Base-by-base conservation (phyloP, 2,888 invertebrate genomes). In the Nephrotoma flavescens region DNA sequence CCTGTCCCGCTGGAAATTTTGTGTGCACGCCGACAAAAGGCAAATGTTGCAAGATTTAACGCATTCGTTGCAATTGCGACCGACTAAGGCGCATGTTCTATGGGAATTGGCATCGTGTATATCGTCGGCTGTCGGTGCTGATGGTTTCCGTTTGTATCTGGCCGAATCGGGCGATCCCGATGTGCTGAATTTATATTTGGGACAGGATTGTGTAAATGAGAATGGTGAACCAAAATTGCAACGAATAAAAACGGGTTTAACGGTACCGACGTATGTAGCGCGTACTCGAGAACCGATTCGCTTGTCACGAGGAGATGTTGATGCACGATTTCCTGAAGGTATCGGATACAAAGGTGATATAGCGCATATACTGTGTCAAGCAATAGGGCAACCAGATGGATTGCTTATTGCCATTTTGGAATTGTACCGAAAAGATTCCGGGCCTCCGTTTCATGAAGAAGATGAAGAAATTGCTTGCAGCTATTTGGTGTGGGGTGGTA, bases 401-500 rank as follows among this genome's bases (percentile, higher is more conserved):
- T 93, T 93, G 89, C 91, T 95, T 45, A 92, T 93, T 86, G 96
- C 95, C 71, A 94, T 96, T 0, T 91, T 96, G 83, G 95, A 96
- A 90, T 91, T 96, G 89, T 95, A 94, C 92, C 91, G 95, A n/a
- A 90, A 91, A 83, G 92, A 91, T 86, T 88, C 91, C 0, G 90
- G 91, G 0, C 91, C 92, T 0, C 91, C 91, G 42, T 96, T 96
- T 90, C 92, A 93, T 87, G 93, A 94, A 87, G 93, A 94, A 88
- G 96, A 96, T 88, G 95, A 95, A 90, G 94, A 95, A 90, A 94
- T 94, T 86, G 93, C 94, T 84, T 92, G 93, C 86, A 94, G 94
- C 88, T 95, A 95, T 89, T 90, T 95, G 87, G 93, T 95, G 0
- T 95, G 95, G 94, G 95, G 95, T 31, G 95, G 95, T 83, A 93